phyloP scores from a whole-genome alignment of 2,888 invertebrate genomes.

The Andrena camellia region DNA sequence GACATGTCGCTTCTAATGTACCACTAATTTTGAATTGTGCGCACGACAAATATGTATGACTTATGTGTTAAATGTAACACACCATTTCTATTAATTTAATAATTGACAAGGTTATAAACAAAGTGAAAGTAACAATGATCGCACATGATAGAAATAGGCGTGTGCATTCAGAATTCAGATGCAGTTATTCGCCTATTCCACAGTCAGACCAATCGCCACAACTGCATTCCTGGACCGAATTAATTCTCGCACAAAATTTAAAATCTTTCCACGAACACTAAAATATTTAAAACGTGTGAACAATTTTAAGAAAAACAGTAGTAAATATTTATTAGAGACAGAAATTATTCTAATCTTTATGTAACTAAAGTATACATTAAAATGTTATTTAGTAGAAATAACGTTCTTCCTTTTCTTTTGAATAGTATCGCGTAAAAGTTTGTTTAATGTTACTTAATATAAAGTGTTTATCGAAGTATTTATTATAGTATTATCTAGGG shows the following conservation, averaged over 20 bases:
- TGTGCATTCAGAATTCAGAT: conserved; percentile 31
- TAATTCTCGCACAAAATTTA: not conserved
- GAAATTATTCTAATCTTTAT: too few relatives aligned
- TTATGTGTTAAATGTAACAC: conserved; percentile 30
- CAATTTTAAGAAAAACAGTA: not conserved
- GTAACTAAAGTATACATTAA: not conserved
- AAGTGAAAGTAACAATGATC: conserved; percentile 59
- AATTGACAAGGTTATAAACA: conserved; percentile 53
- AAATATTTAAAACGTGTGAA: not conserved
- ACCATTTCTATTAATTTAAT: conserved; percentile 37
- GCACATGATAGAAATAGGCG: conserved; percentile 42
- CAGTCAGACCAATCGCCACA: conserved; percentile 17
- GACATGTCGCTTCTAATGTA: conserved; percentile 80
- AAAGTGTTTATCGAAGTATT: too few relatives aligned
- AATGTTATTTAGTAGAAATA: not conserved
- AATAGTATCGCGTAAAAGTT: not conserved
- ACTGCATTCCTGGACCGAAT: conserved; percentile 4
- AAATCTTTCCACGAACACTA: not conserved
- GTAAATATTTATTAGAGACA: not conserved
- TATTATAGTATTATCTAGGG: conserved; percentile 34
- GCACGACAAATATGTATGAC: conserved; percentile 6
- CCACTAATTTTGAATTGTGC: conserved; percentile 9
- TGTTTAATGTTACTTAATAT: not conserved
- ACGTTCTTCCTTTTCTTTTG: not conserved
- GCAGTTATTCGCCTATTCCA: conserved; percentile 21